Base-by-base conservation (phyloP, 2,113 vertebrate genomes). In the chimpanzee (Pan troglodytes) region DNA sequence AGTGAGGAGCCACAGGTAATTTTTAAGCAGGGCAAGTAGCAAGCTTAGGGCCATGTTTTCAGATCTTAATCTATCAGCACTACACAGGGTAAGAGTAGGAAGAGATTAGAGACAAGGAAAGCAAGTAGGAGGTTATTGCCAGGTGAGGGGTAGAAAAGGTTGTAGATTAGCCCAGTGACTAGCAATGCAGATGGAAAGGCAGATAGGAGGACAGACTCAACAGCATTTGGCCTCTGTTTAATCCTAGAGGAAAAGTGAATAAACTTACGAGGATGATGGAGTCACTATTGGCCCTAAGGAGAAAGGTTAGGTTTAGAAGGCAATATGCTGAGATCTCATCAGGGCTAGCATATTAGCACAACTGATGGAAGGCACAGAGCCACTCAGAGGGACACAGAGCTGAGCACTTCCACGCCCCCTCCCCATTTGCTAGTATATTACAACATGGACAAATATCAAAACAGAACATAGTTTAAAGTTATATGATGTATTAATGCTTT, bases 271-370 rank as follows among this genome's bases (percentile, higher is more conserved):
- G 45, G 5, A 57, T 59, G 55, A 78, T 59, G 59, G 23, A 72
- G 52, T 76, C 20, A 11, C 20, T 13, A 67, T 0, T 38, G 52
- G 45, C 30, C 18, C 32, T 43, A 50, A 40, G 10, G 12, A 87
- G 20, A 4, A 90, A 1, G 18, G 23, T 45, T 73, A 78, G n/a
- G 9, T 45, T 67, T 57, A 40, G 48, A 64, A 79, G 70, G n/a
- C 2, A 40, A 20, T 14, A 30, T 38, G 35, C 12, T 17, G 35
- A 79, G n/a, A 35, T 20, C 35, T 50, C 14, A 35, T 25, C 81
- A 43, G 22, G 72, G 27, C 0, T 4, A 57, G 38, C 5, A 17
- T 8, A 5, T 35, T 12, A 20, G 52, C 13, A 32, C 40, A 20
- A 32, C 35, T 23, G 32, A 1, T 16, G 25, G 48, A 40, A 79